Base-by-base conservation (phyloP, 2,113 vertebrate species). In the Anolis carolinensis region DNA sequence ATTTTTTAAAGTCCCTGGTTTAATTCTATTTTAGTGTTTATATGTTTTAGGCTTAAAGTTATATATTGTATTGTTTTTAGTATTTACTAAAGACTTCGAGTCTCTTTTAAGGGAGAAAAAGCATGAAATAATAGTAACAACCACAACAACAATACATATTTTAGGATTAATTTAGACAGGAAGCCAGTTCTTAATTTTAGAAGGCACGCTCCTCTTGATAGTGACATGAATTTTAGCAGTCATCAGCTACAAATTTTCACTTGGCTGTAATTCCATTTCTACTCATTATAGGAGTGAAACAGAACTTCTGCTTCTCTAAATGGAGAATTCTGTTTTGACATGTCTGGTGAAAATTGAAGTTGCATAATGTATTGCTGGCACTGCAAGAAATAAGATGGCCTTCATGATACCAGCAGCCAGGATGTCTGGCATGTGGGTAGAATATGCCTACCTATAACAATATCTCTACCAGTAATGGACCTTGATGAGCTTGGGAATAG, bases 271-370 rank as follows among this genome's bases (percentile, higher is more conserved):
- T 73, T 70, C 86, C 32, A 89, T 90, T 86, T 79, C 11, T 52
- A 82, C 72, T 82, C 52, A 30, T 83, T 77, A 67, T 83, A 78
- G 81, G 3, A 32, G 65, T 84, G 1, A 2, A 27, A 90, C 90
- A 90, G 87, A 55, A 1, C 18, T 62, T 71, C 52, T 90, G 81
- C 68, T 67, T 80, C 39, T 83, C 1, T 0, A 88, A 85, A 91
- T 83, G 6, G 44, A 86, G 32, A 88, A 90, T 68, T 82, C 30
- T 0, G n/a, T 88, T 92, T 88, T 83, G 48, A 59, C 90, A 89
- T 0, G 1, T 90, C 68, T 50, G 80, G 71, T 76, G 90, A 89
- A 89, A 94, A 92, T 39, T 84, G 86, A 90, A 93, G 68, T 81
- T 87, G 84, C 36, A 32, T 84, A 7, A 13, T 78, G 62, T 82